Conservation (phyloP, 2,113 vertebrate genomes). For the Psittacula cyanocephala region DNA sequence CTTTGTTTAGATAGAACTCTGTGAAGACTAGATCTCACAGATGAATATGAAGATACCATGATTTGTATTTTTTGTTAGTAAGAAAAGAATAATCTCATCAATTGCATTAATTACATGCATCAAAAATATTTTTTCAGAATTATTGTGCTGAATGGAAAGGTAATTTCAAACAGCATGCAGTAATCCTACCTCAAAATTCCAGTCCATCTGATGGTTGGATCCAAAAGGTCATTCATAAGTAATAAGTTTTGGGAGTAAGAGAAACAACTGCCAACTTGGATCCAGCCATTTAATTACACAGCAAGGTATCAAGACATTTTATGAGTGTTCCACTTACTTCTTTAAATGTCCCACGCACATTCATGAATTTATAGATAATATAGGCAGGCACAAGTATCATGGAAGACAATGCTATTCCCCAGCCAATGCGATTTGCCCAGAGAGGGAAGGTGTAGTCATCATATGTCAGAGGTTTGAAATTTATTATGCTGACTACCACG, state of each 20-base stretch:
- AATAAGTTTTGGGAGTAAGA: conserved; percentile 10
- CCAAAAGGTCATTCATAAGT: conserved; percentile 47
- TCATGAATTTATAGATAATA: conserved; percentile 89
- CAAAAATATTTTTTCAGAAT: background rate
- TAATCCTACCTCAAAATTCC: conserved; percentile 3
- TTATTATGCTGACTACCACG: conserved; percentile 91
- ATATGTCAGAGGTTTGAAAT: conserved; percentile 86
- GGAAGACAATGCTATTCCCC: conserved; percentile 92
- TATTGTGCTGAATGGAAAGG: background rate
- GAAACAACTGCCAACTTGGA: conserved; percentile 44
- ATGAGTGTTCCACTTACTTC: conserved; percentile 79
- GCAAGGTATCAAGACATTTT: conserved; percentile 48
- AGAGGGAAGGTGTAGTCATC: conserved; percentile 90
- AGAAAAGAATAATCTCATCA: background rate
- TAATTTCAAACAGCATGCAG: background rate
- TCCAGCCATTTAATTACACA: conserved; percentile 23
- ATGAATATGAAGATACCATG: background rate
- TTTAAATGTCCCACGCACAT: conserved; percentile 83
- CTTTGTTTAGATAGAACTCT: background rate
- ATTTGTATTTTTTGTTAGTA: background rate
- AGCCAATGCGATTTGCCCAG: conserved; percentile 90
- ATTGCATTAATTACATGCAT: background rate
- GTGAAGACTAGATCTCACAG: background rate
- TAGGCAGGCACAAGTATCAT: conserved; percentile 92
- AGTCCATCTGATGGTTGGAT: background rate